Evolutionary conservation across 2,797 vertebrate species (phyloP).

Genomic region (Cercopithecus diana): DNA sequence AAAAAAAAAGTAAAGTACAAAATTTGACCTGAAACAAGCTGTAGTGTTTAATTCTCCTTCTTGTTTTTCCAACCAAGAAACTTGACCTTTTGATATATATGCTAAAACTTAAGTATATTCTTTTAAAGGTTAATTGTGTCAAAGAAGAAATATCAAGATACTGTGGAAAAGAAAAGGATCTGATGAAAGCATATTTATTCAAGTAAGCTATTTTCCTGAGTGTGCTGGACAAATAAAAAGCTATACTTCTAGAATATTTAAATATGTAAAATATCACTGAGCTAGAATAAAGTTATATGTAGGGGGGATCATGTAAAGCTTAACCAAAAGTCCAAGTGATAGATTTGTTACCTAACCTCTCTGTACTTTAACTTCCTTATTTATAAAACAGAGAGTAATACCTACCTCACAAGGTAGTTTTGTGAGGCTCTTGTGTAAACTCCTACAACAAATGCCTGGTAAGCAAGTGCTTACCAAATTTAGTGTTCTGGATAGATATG

Average conservation of each 20-base stretch:
- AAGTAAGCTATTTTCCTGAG: constrained; percentile 85
- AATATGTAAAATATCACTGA: not conserved
- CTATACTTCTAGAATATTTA: not conserved
- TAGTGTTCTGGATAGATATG: not conserved
- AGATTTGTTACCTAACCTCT: not conserved
- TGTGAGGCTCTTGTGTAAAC: not conserved
- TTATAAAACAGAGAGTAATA: not conserved
- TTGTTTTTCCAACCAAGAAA: constrained; percentile 38
- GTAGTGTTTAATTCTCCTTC: constrained; percentile 40
- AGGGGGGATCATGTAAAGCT: not conserved
- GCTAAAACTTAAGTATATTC: constrained; percentile 57
- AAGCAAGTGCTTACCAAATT: not conserved
- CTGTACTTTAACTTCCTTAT: constrained; percentile 11
- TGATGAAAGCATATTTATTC: constrained; percentile 92
- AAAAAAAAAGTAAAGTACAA: not conserved
- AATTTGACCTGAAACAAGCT: not conserved
- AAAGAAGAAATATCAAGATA: constrained; percentile 86
- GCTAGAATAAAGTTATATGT: not conserved
- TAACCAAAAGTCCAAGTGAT: not conserved
- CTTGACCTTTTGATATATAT: not conserved
- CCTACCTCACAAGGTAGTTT: not conserved
- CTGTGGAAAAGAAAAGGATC: constrained; percentile 87
- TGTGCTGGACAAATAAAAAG: constrained; percentile 1
- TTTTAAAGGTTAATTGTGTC: constrained; percentile 91
- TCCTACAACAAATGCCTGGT: not conserved